Conservation (phyloP, 2,888 invertebrate genomes). For the Rhagonycha lutea region DNA sequence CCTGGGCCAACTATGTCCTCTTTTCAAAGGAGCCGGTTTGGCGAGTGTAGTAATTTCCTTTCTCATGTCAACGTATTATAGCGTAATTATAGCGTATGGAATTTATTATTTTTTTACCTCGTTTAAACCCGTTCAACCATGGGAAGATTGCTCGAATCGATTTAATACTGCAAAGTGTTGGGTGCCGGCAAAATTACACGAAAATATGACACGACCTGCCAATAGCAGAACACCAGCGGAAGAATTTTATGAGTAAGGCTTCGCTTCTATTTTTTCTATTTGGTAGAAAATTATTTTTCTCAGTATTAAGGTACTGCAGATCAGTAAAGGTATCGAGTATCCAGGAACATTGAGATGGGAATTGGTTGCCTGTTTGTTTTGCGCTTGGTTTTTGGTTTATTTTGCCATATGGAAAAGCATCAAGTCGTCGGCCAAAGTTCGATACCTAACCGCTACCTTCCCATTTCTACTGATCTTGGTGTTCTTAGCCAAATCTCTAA, state of each 20-base stretch:
- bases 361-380: constrained; percentile 83
- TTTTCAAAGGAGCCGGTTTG: constrained; percentile 92
- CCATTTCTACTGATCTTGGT: constrained; percentile 88
- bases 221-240: constrained; percentile 84
- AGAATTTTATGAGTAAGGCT: constrained; percentile 87
- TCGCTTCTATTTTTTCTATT: not conserved
- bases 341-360: constrained; percentile 86
- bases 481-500: constrained; percentile 85
- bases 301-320: constrained; percentile 85
- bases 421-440: constrained; percentile 88
- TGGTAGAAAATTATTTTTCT: constrained; percentile 43
- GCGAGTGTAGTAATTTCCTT: constrained; percentile 94
- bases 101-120: constrained; percentile 92
- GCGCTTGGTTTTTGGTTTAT: constrained; percentile 93
- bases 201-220: constrained; percentile 69
- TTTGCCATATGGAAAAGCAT: constrained; percentile 97
- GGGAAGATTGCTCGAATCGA: constrained; percentile 84
- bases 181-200: constrained; percentile 64
- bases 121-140: constrained; percentile 85
- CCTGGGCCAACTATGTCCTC: constrained; percentile 86
- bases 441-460: constrained; percentile 91
- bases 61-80: constrained; percentile 93
- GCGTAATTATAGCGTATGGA: constrained; percentile 92
- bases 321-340: constrained; percentile 81
- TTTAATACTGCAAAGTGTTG: constrained; percentile 88